phyloP scores from a whole-genome alignment of 2,888 invertebrate genomes.

The Diaphora mendica region DNA sequence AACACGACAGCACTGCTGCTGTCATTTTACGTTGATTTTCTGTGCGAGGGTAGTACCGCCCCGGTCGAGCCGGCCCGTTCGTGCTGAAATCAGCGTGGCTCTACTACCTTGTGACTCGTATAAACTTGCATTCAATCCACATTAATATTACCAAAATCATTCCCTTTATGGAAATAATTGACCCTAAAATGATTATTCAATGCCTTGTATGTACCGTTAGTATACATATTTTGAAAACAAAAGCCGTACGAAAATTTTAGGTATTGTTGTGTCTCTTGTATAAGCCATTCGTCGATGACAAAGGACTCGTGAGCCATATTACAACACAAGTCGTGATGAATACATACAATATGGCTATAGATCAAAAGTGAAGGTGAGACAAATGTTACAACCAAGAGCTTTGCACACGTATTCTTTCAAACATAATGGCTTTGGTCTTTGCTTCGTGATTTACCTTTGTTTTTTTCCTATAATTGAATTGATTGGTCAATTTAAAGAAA shows the following conservation, averaged over 20 bases:
- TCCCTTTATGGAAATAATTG: not conserved
- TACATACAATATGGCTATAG: conserved; percentile 47
- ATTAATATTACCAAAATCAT: not conserved
- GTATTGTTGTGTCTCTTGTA: conserved; percentile 12
- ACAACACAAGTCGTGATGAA: conserved; percentile 22
- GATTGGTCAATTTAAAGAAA: not conserved
- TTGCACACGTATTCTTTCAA: conserved; percentile 9
- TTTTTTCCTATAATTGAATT: not conserved
- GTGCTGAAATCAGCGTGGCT: no score
- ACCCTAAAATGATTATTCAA: not conserved
- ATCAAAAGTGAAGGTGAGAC: conserved; percentile 75
- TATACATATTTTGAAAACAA: conserved; percentile 10
- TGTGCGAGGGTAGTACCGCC: no score
- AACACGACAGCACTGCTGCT: no score
- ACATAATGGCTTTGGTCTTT: not conserved
- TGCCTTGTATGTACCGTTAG: not conserved
- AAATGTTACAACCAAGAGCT: conserved; percentile 56
- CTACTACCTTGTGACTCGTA: no score
- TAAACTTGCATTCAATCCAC: not conserved
- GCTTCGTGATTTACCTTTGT: not conserved
- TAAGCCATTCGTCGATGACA: conserved; percentile 14
- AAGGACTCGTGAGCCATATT: conserved; percentile 24
- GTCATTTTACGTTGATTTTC: no score
- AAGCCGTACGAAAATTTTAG: not conserved
- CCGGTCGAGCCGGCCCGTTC: no score